Conservation (phyloP, 2,888 invertebrate genomes). For the Xestia ashworthii region DNA sequence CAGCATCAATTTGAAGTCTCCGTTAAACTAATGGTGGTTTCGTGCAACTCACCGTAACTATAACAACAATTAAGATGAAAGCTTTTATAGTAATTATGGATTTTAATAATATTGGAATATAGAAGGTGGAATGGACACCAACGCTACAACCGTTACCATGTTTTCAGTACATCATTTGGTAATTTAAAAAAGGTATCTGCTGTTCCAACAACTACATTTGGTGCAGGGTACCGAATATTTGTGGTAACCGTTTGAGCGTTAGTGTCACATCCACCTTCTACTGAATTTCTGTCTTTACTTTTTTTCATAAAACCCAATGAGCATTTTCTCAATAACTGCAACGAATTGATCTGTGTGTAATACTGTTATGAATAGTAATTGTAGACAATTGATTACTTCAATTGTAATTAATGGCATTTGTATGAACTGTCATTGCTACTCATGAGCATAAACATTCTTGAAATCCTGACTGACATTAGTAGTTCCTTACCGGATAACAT, state of each 20-base stretch:
- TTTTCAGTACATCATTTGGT: no score
- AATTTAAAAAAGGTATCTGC: no score
- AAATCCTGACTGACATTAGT: not conserved
- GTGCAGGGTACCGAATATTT: no score
- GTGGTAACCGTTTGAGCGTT: no score
- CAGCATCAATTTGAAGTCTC: no score
- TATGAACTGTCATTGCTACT: slow-evolving; percentile 27
- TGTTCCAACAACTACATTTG: no score
- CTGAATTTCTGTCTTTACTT: not conserved
- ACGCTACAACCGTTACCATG: no score
- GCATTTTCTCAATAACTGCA: not conserved
- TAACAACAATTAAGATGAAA: not conserved
- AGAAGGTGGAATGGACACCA: no score
- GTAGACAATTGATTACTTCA: slow-evolving; percentile 39
- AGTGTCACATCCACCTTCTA: no score
- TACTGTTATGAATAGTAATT: slow-evolving; percentile 20
- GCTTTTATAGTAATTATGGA: not conserved
- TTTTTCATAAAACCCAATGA: not conserved
- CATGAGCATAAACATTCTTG: not conserved
- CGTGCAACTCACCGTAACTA: no score
- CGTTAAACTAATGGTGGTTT: no score
- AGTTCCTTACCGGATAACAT: not conserved
- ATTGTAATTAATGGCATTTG: slow-evolving; percentile 41
- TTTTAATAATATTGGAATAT: not conserved
- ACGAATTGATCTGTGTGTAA: slow-evolving; percentile 2